Base-by-base conservation (phyloP, 2,888 invertebrate genomes). In the Malthinus seriepunctatus region DNA sequence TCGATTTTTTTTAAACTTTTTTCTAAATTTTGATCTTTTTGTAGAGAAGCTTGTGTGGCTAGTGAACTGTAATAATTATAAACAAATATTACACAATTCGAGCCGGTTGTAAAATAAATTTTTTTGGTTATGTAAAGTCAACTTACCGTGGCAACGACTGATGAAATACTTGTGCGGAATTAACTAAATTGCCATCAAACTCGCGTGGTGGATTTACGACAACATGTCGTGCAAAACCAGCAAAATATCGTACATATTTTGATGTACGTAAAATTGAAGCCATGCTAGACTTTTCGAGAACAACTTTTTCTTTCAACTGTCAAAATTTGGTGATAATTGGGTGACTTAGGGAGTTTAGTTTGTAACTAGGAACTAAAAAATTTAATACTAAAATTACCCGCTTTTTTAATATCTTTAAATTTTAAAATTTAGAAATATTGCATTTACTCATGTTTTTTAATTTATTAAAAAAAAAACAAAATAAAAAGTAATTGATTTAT, bases 161-260 rank as follows among this genome's bases (percentile, higher is more conserved):
- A 73, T 82, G 82, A 62, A 82, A 70, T 70, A 82, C 82, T 70
- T 82, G 79, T 11, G 80, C 73, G 57, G 77, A 78, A 67, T 81
- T 82, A 12, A 83, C 71, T 32, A 86, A 79, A 74, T 80, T 85
- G 15, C 82, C 82, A 74, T 88, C 88, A 64, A 85, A 82, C 68
- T 86, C 86, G 65, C 86, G 83, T 2, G 86, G 84, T 10, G 87
- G 82, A 75, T 86, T 88, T 33, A 87, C 78, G 47, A 88, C 84
- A 44, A 89, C 81, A 69, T 86, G 88, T 69, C 87, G 82, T 35
- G 89, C 87, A 68, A 89, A 86, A 70, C 87, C 87, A 64, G 88
- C 86, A 72, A 89, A 87, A 76, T 88, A 88, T 66, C 89, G 83
- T 65, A 89, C 83, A 79, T 89, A 86, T 78, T 89, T 90, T 33